A percentile compares a stretch with the other conserved stretches of the same genome.
These are phyloP conservation scores for Tonatia bakeri DNA, from an alignment of 2,113 vertebrate species.

Conservation along the genomic window DNA sequence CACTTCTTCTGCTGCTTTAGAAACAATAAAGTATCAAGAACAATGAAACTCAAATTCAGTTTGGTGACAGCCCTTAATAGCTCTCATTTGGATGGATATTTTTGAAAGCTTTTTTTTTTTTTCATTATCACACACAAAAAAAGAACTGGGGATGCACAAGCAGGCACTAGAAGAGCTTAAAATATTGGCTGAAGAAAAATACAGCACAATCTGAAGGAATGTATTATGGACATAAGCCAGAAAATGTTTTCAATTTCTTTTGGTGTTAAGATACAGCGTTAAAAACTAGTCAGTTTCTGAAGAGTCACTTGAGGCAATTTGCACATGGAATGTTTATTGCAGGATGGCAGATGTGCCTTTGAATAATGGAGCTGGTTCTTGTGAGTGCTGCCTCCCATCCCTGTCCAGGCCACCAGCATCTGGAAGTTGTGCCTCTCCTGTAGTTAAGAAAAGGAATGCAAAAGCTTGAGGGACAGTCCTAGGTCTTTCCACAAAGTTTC, in stretches of 20 bases:
- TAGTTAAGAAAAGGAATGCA: conserved; percentile 24
- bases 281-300: conserved; percentile 58
- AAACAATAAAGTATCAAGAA: conserved; percentile 59
- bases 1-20: conserved; percentile 29
- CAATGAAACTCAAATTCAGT: conserved; percentile 63
- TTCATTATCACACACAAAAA: background rate
- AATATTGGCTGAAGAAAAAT: conserved; percentile 45
- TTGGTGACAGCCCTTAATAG: conserved; percentile 59
- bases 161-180: conserved; percentile 46
- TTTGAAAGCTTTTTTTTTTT: conserved; percentile 50
- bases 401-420: background rate
- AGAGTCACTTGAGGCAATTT: conserved; percentile 64
- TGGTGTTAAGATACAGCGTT: conserved; percentile 48
- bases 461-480: conserved; percentile 6
- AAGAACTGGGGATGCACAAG: conserved; percentile 59
- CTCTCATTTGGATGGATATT: conserved; percentile 67
- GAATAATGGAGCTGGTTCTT: background rate
- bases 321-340: conserved; percentile 56
- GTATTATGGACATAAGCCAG: conserved; percentile 46
- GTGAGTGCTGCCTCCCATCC: background rate
- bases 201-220: conserved; percentile 14
- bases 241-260: conserved; percentile 66
- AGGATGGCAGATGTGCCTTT: conserved; percentile 36
- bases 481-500: background rate
- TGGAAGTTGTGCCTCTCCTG: background rate